Base-by-base conservation (phyloP, 2,888 invertebrate genomes). In the Melangyna quadrimaculata region DNA sequence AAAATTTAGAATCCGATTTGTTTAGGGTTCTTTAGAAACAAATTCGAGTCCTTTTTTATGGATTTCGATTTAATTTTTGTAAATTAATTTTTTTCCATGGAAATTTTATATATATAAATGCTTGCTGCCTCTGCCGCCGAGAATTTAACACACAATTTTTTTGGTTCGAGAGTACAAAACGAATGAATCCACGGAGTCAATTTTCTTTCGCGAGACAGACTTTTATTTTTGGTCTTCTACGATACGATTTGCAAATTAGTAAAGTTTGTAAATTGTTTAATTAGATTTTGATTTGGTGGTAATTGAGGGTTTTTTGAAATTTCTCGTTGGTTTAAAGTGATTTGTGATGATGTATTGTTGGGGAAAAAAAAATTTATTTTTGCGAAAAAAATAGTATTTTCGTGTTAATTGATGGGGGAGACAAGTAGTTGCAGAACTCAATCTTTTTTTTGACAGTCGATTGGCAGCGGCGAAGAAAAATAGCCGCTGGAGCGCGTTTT, bases 401-500 rank as follows among this genome's bases (percentile, higher is more conserved):
- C 61, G 61, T 77, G 84, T 84, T 80, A 74, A 75, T 80, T 80
- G 84, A 84, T 67, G 57, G 75, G 84, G 75, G 80, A 80, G 65
- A 65, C 65, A 65, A 65, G 65, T 65, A 84, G 84, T 84, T 78
- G 84, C 71, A 81, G 86, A 86, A 86, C 81, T 77, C 86, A 81
- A 81, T 70, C 67, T 65, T 67, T 63, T 63, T 71, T 81, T 86
- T 86, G 86, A 86, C 86, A 86, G 69, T 35, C 75, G 32, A 72
- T 65, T 86, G 81, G 73, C 86, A 86, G 86, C 86, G 73, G 86
- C 79, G 63, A 61, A 48, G 79, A 75, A 79, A 73, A 74, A 45
- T 59, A 81, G 81, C 81, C 73, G 86, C 81, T 77, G 69, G 67
- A 86, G 86, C 81, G 84, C 80, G 81, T 86, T 86, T 86, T 86